Conservation (phyloP, 2,797 vertebrate genomes). For the Sebastes steindachneri region DNA sequence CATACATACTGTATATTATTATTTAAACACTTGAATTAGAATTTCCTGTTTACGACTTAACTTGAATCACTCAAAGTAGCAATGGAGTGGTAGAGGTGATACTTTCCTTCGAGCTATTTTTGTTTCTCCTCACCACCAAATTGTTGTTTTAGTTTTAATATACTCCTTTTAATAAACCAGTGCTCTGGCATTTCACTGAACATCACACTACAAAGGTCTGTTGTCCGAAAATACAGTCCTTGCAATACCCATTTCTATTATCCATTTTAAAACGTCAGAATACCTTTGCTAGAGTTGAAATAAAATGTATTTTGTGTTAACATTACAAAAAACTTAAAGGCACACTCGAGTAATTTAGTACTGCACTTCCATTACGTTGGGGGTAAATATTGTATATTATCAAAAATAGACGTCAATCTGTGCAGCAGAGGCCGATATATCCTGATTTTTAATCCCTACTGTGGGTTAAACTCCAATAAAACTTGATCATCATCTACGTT, state of each 20-base stretch:
- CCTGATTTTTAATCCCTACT: not conserved
- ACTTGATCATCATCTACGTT: not conserved
- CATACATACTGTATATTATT: conserved; percentile 5
- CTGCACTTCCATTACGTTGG: not conserved
- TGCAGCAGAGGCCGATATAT: too few relatives aligned
- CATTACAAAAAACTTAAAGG: not conserved
- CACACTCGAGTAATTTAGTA: not conserved
- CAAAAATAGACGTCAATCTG: too few relatives aligned
- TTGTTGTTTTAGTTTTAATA: conserved; percentile 8
- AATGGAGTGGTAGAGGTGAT: conserved; percentile 18
- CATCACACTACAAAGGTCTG: not conserved
- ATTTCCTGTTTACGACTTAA: conserved; percentile 3
- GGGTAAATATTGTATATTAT: too few relatives aligned
- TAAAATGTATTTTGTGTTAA: not conserved
- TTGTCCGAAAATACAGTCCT: not conserved
- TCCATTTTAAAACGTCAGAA: not conserved
- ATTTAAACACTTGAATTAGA: not conserved
- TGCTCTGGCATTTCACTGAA: not conserved
- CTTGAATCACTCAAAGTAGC: conserved; percentile 45
- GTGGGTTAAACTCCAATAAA: not conserved
- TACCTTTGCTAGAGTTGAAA: not conserved
- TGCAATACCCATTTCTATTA: not conserved
- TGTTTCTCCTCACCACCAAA: not conserved
- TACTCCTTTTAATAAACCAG: not conserved
- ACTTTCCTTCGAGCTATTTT: not conserved